Conservation (phyloP, 2,888 invertebrate species). For the Chymomyza amoena region DNA sequence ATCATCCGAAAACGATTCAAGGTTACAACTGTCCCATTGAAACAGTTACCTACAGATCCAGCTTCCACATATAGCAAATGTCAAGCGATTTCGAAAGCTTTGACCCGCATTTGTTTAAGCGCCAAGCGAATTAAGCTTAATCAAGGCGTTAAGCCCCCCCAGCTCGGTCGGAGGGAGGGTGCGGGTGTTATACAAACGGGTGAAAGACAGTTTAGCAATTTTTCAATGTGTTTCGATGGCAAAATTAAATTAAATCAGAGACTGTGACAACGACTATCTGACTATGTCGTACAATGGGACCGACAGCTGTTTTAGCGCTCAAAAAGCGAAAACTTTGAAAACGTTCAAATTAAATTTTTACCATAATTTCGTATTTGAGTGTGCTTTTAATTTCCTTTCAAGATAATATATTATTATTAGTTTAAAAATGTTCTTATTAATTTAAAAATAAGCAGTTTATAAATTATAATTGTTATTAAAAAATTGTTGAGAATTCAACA, state of each 20-base stretch:
- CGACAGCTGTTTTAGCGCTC: background rate
- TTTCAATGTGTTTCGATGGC: conserved; percentile 18
- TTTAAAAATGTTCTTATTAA: no score
- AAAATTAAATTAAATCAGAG: conserved; percentile 45
- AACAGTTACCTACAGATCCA: background rate
- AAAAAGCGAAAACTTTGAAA: background rate
- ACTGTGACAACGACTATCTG: background rate
- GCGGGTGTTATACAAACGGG: background rate
- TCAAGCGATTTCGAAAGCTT: conserved; percentile 44
- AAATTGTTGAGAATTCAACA: no score
- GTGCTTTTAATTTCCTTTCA: no score
- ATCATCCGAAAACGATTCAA: background rate
- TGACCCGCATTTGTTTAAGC: conserved; percentile 43
- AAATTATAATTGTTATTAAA: no score
- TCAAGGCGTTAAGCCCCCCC: conserved; percentile 28
- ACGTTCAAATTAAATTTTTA: no score
- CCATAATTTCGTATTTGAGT: no score
- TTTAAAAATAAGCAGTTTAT: no score
- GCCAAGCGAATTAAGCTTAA: conserved; percentile 42
- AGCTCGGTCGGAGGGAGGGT: conserved; percentile 23
- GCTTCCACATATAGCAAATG: conserved; percentile 15
- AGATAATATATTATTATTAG: no score
- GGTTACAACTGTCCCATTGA: background rate
- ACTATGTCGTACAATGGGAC: background rate
- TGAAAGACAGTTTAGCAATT: conserved; percentile 37